Conservation (phyloP, 2,797 vertebrate genomes). For the Helostoma temminkii region DNA sequence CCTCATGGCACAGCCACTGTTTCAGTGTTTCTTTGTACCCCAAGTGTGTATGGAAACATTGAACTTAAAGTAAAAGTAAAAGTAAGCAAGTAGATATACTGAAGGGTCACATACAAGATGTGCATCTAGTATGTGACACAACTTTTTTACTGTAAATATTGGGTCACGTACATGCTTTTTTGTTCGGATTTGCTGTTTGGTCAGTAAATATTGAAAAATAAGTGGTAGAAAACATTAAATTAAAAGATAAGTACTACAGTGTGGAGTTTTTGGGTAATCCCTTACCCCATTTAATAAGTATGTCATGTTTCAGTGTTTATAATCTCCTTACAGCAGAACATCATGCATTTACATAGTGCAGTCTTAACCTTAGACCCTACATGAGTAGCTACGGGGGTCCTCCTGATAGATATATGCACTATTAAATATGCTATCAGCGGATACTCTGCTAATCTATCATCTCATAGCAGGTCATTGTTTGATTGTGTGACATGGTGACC, state of each 20-base stretch:
- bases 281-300: conserved; percentile 17
- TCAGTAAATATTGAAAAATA: background rate
- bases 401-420: conserved; percentile 10
- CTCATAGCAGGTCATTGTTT: conserved; percentile 54
- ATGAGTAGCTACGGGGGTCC: conserved; percentile 31
- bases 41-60: background rate
- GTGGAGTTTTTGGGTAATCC: conserved; percentile 16
- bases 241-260: background rate
- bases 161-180: background rate
- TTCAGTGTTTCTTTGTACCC: conserved; percentile 11
- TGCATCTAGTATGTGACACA: no score
- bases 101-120: no score
- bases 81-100: background rate
- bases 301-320: conserved; percentile 21
- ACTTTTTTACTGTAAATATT: no score
- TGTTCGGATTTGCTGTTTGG: background rate
- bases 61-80: background rate
- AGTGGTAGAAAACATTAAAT: background rate
- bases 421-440: conserved; percentile 34
- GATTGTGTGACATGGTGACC: conserved; percentile 53
- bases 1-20: conserved; percentile 16
- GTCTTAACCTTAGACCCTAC: conserved; percentile 30
- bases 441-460: conserved; percentile 25
- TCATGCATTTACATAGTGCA: background rate
- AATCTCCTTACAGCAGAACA: conserved; percentile 48